Evolutionary conservation across 1,140 invertebrate genomes (phyloP).

Genomic region (Diachasma alloeum): DNA sequence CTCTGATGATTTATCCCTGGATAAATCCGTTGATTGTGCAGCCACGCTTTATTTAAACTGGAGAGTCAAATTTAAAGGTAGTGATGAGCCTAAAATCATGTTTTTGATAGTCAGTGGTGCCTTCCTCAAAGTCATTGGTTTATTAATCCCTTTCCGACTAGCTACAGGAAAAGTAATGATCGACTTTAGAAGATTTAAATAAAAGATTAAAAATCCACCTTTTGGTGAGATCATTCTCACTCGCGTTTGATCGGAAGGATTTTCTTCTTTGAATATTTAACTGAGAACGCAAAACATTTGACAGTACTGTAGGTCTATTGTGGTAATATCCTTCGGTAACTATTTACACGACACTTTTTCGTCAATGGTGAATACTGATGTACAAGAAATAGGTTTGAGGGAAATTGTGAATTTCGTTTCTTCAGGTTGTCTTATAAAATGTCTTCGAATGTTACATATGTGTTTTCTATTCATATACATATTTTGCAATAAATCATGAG

Average conservation of each 20-base stretch:
- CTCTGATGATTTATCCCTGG: neutral
- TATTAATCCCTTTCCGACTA: neutral
- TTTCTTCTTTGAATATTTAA: too few species aligned
- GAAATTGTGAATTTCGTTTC: neutral
- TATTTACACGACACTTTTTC: too few species aligned
- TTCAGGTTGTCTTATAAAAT: neutral
- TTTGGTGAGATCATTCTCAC: too few species aligned
- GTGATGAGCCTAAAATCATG: neutral
- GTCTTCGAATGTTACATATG: slow-evolving; percentile 51
- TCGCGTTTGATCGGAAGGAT: too few species aligned
- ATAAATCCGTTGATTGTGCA: neutral
- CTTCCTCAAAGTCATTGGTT: neutral
- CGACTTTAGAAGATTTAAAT: neutral
- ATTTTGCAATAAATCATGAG: slow-evolving; percentile 58
- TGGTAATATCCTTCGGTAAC: too few species aligned
- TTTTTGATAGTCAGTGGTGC: neutral
- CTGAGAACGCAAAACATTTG: too few species aligned
- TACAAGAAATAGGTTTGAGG: neutral
- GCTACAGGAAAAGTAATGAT: neutral
- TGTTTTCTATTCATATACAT: slow-evolving; percentile 62
- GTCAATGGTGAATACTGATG: neutral
- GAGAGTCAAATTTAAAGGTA: neutral
- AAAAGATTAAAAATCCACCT: too few species aligned
- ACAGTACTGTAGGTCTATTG: too few species aligned
- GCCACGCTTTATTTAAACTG: neutral